These are phyloP conservation scores for Anagrus nilaparvatae DNA, from an alignment of 1,140 invertebrate genomes.

Conservation along the genomic window DNA sequence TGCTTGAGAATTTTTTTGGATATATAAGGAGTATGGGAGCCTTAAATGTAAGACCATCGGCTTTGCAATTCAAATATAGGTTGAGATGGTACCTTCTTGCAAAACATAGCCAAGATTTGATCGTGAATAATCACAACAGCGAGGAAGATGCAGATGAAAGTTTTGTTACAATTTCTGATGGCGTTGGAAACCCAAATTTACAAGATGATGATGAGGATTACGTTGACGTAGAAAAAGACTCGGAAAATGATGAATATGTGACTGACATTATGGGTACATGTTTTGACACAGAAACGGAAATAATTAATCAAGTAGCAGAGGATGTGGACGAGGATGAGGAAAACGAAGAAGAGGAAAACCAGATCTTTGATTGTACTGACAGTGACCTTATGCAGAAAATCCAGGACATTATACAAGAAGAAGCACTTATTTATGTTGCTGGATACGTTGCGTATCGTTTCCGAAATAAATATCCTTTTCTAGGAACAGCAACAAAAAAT, in stretches of 20 bases:
- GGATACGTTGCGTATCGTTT: not conserved
- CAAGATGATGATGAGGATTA: not conserved
- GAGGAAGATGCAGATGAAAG: not conserved
- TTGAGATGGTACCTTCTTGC: not conserved
- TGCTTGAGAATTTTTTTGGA: not conserved
- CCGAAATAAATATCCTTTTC: not conserved
- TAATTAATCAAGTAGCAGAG: not conserved
- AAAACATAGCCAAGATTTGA: not conserved
- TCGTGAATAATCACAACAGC: not conserved
- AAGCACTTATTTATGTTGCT: not conserved
- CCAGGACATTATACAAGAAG: not conserved
- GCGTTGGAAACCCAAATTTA: not conserved
- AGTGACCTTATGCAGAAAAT: no score
- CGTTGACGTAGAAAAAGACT: no score
- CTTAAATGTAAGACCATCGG: not conserved
- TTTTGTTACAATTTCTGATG: not conserved
- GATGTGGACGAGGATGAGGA: no score
- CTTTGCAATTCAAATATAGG: not conserved
- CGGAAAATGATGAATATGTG: not conserved
- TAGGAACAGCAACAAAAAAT: not conserved
- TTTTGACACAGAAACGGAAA: not conserved
- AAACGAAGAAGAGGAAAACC: no score
- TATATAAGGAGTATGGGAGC: not conserved
- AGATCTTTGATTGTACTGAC: no score
- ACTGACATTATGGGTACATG: not conserved